These are phyloP conservation scores for Novumbra hubbsi DNA, from an alignment of 2,797 vertebrate genomes.

Conservation along the genomic window DNA sequence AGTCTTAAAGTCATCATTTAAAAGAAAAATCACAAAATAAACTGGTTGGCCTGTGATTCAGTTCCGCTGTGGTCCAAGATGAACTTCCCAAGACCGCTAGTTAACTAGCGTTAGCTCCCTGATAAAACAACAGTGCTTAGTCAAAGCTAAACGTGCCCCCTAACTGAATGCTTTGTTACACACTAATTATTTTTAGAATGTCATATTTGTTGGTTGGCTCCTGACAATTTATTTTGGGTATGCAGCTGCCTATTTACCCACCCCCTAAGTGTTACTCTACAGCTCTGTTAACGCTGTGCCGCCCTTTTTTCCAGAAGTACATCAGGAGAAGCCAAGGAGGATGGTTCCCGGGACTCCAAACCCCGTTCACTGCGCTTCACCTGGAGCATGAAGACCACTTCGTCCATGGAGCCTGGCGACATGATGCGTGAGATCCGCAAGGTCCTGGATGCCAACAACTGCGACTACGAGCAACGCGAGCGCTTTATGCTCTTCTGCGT, in stretches of 20 bases:
- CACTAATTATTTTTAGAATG: too few relatives aligned
- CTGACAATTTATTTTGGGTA: too few relatives aligned
- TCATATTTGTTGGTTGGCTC: too few relatives aligned
- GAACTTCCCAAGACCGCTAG: too few relatives aligned
- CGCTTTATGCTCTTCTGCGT: conserved; percentile 88
- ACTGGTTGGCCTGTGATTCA: too few relatives aligned
- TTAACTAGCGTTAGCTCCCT: too few relatives aligned
- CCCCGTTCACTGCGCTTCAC: conserved; percentile 81
- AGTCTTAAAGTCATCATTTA: too few relatives aligned
- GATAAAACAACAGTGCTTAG: too few relatives aligned
- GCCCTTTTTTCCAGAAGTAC: conserved; percentile 64
- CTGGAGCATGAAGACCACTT: conserved; percentile 92
- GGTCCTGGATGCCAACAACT: conserved; percentile 87
- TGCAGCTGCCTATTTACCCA: neutral
- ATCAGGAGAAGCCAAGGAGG: conserved; percentile 80
- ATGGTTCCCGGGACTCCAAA: conserved; percentile 77
- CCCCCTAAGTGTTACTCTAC: neutral
- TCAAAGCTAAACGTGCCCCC: too few relatives aligned
- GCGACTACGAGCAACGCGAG: conserved; percentile 88
- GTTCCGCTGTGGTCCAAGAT: too few relatives aligned
- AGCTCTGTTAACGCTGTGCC: neutral
- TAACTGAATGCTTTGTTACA: too few relatives aligned
- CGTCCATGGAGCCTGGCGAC: conserved; percentile 85
- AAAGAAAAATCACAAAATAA: too few relatives aligned
- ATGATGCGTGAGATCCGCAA: conserved; percentile 91